phyloP scores from a whole-genome alignment of 1,140 invertebrate species.

The Heterodera schachtii region DNA sequence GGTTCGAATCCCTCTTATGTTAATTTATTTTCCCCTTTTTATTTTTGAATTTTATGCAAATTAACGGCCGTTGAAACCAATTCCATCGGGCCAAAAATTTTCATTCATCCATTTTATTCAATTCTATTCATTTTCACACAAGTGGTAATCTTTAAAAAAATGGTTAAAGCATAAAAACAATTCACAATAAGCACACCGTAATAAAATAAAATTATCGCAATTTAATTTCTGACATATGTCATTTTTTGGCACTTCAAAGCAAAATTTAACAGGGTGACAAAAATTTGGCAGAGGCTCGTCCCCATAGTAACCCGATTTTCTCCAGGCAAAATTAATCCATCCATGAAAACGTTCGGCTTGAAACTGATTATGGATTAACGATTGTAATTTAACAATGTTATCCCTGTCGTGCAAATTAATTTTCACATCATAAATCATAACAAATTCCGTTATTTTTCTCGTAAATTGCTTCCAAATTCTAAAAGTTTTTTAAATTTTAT shows the following conservation, averaged over 20 bases:
- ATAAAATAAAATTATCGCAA: neutral
- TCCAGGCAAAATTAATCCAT: neutral
- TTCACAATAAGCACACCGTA: neutral
- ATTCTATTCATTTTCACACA: neutral
- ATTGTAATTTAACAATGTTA: neutral
- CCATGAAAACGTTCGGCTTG: neutral
- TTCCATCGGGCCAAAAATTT: too few species aligned
- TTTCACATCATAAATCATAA: neutral
- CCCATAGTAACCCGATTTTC: neutral
- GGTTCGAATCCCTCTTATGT: too few species aligned
- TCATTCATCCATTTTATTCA: too few species aligned
- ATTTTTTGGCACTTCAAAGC: neutral
- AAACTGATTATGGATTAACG: neutral
- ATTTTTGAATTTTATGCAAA: too few species aligned
- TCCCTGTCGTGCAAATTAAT: neutral
- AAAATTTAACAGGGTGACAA: neutral
- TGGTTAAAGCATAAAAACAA: neutral
- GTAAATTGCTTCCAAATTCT: neutral
- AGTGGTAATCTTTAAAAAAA: neutral
- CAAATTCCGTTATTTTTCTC: neutral
- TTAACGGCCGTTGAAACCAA: too few species aligned
- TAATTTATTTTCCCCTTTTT: too few species aligned
- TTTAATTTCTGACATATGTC: neutral
- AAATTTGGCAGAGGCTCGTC: neutral
- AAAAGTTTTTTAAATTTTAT: neutral